Percentiles rank a stretch among this genome's conserved stretches.
Evolutionary conservation across 1,140 invertebrate genomes (phyloP).

Genomic region (Amphibalanus amphitrite): DNA sequence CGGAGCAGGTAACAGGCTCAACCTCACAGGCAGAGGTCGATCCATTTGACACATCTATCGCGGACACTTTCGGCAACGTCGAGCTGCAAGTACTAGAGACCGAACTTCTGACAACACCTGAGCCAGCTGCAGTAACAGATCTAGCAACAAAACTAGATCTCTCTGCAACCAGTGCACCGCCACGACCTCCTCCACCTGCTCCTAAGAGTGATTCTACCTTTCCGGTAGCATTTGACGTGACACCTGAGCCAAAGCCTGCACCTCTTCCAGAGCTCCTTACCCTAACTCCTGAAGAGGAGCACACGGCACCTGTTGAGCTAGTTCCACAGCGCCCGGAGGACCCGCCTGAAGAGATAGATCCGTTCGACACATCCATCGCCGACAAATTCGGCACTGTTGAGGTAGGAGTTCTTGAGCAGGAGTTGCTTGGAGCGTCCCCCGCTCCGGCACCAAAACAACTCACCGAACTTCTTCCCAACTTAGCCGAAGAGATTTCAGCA

Average conservation of each 20-base stretch:
- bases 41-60: slow-evolving; percentile 67
- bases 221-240: not conserved
- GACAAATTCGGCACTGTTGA: slow-evolving; percentile 30
- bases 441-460: not conserved
- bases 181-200: slow-evolving; percentile 14
- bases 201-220: not conserved
- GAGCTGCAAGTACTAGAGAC: slow-evolving; percentile 50
- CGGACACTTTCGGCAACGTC: slow-evolving; percentile 46
- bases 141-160: not conserved
- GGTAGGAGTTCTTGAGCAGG: slow-evolving; percentile 56
- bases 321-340: slow-evolving; percentile 7
- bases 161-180: slow-evolving; percentile 1
- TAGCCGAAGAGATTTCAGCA: not conserved
- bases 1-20: not conserved
- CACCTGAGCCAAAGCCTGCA: slow-evolving; percentile 7
- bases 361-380: slow-evolving; percentile 22
- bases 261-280: slow-evolving; percentile 15
- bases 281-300: slow-evolving; percentile 10
- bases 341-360: slow-evolving; percentile 33
- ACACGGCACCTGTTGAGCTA: slow-evolving; percentile 10
- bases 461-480: not conserved
- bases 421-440: slow-evolving; percentile 35
- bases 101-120: not conserved
- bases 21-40: slow-evolving; percentile 31
- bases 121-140: slow-evolving; percentile 3